Percentiles rank a stretch among this genome's conserved stretches.
These are phyloP conservation scores for Podarcis raffonei DNA, from an alignment of 2,113 vertebrate genomes.

Conservation along the genomic window DNA sequence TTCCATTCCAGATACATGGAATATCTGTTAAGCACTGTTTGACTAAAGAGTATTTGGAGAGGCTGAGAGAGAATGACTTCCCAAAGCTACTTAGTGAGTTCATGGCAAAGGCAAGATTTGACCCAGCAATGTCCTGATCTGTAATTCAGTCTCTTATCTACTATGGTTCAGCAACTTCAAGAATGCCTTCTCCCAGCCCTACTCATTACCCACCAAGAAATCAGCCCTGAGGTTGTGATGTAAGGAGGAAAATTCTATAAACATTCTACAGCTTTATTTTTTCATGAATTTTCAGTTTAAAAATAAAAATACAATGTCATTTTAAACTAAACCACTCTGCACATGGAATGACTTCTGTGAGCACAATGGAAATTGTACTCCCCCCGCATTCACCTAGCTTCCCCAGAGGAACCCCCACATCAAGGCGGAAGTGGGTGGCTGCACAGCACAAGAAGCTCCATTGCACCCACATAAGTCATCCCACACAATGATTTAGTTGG, in stretches of 20 bases:
- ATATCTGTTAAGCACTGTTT: background rate
- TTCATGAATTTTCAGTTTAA: background rate
- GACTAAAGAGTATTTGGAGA: background rate
- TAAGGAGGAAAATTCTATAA: background rate
- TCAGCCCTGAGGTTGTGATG: background rate
- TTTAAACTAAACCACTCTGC: background rate
- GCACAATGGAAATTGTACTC: too few species aligned
- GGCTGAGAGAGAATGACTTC: background rate
- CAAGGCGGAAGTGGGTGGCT: too few species aligned
- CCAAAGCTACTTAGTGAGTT: background rate
- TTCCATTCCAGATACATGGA: background rate
- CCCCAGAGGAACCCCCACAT: too few species aligned
- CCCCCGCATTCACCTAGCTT: too few species aligned
- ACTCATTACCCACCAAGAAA: background rate
- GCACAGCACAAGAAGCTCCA: too few species aligned
- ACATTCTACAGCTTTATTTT: background rate
- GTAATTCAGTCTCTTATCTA: background rate
- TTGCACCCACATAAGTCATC: too few species aligned
- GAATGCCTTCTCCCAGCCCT: background rate
- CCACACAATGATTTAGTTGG: too few species aligned
- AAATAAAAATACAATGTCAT: background rate
- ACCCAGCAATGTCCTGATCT: background rate
- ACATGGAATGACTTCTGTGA: too few species aligned
- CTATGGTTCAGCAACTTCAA: background rate
- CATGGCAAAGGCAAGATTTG: background rate